These are phyloP conservation scores for Arvicola amphibius DNA, from an alignment of 2,797 vertebrate genomes.

Conservation along the genomic window DNA sequence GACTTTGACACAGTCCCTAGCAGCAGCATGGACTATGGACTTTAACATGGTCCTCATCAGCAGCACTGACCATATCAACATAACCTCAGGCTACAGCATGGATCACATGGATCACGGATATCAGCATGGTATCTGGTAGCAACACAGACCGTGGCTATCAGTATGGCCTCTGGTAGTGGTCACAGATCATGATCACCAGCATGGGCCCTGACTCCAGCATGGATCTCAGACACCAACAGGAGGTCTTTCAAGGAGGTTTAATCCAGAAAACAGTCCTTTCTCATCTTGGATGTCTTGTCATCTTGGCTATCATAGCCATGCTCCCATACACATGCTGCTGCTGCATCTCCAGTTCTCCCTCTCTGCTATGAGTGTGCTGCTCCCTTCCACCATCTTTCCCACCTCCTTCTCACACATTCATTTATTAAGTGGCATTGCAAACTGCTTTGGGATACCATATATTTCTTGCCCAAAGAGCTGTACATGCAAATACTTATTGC, in stretches of 20 bases:
- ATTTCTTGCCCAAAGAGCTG: not conserved
- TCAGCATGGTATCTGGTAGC: not conserved
- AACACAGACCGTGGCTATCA: no score
- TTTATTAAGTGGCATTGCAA: not conserved
- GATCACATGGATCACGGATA: not conserved
- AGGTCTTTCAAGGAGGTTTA: not conserved
- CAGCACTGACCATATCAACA: not conserved
- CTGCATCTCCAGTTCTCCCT: not conserved
- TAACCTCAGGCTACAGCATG: not conserved
- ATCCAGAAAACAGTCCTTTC: not conserved
- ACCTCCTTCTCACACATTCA: not conserved
- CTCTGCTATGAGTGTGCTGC: not conserved
- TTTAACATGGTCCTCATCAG: no score
- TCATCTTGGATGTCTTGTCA: not conserved
- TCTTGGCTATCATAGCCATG: not conserved
- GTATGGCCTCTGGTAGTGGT: no score
- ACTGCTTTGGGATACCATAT: not conserved
- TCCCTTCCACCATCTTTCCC: not conserved
- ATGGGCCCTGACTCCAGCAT: not conserved
- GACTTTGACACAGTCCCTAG: not conserved
- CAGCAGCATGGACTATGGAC: no score
- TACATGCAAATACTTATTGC: not conserved
- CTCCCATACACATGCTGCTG: not conserved
- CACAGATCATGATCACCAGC: no score
- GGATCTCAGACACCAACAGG: not conserved